Percentiles rank a stretch among this genome's conserved stretches.
Evolutionary conservation across 2,797 vertebrate species (phyloP).

Genomic region (Huso huso): DNA sequence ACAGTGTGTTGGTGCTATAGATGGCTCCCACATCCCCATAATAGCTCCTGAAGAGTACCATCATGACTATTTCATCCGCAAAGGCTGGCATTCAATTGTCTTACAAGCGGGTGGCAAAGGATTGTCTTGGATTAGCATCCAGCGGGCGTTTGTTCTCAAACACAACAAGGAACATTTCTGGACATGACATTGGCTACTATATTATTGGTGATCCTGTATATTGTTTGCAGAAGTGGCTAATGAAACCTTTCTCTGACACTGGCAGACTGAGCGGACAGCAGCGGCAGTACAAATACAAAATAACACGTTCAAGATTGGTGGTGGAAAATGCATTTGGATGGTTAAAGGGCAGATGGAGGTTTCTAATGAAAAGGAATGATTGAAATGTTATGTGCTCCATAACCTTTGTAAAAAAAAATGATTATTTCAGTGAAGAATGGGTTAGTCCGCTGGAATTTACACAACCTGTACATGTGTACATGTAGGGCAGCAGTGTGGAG

Average conservation of each 20-base stretch:
- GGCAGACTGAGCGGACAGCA: not conserved
- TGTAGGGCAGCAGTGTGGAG: too few relatives aligned
- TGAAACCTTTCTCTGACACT: constrained; percentile 11
- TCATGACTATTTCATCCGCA: constrained; percentile 15
- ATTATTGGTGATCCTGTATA: constrained; percentile 17
- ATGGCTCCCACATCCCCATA: constrained; percentile 20
- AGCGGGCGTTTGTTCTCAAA: constrained; percentile 19
- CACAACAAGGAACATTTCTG: not conserved
- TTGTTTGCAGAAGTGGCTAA: constrained; percentile 17
- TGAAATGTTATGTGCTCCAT: constrained; percentile 19
- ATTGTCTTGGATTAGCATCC: constrained; percentile 24
- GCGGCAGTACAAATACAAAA: constrained; percentile 5
- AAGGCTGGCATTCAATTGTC: constrained; percentile 21
- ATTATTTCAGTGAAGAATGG: not conserved
- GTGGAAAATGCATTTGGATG: constrained; percentile 16
- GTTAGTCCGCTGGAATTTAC: too few relatives aligned
- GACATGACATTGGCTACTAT: constrained; percentile 18
- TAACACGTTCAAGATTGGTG: not conserved
- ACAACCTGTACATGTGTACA: too few relatives aligned
- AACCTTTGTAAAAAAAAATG: constrained; percentile 7
- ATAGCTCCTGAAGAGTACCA: not conserved
- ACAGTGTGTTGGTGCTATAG: constrained; percentile 17
- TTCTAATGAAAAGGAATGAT: constrained; percentile 25
- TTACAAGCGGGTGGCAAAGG: constrained; percentile 19
- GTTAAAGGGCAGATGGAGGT: constrained; percentile 19